phyloP scores from a whole-genome alignment of 2,797 vertebrate species.

The Hydrophis major region DNA sequence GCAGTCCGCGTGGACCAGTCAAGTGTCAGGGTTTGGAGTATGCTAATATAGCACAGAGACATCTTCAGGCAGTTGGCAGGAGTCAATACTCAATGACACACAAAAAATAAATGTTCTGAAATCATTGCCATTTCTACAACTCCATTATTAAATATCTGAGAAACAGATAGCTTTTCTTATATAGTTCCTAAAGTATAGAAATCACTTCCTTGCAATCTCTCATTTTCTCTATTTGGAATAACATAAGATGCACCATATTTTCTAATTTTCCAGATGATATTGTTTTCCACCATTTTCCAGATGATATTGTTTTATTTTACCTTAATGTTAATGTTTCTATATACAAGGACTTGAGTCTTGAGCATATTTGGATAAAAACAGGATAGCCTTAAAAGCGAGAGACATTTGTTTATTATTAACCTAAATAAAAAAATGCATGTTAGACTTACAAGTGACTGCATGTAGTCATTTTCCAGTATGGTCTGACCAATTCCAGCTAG shows the following conservation, averaged over 20 bases:
- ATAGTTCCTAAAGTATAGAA: background rate
- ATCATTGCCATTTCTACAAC: background rate
- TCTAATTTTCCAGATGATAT: background rate
- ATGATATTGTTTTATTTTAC: background rate
- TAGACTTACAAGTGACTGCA: background rate
- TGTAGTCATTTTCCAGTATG: background rate
- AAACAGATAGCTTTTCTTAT: background rate
- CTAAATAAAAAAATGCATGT: background rate
- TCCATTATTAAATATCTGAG: background rate
- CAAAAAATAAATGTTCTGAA: background rate
- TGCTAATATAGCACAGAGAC: no score
- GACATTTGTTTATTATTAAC: background rate
- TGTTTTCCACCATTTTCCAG: background rate
- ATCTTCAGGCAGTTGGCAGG: no score
- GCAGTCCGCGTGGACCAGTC: no score
- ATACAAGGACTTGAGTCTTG: background rate
- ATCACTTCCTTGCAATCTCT: background rate
- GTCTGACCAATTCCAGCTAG: background rate
- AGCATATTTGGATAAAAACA: background rate
- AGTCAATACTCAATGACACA: background rate
- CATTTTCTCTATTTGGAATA: background rate
- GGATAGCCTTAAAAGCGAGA: background rate
- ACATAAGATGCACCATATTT: background rate
- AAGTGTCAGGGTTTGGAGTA: no score
- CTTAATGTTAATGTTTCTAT: background rate